Percentiles rank a stretch among this genome's conserved stretches.
These are phyloP conservation scores for Platycheirus albimanus DNA, from an alignment of 2,888 invertebrate species.

Conservation along the genomic window DNA sequence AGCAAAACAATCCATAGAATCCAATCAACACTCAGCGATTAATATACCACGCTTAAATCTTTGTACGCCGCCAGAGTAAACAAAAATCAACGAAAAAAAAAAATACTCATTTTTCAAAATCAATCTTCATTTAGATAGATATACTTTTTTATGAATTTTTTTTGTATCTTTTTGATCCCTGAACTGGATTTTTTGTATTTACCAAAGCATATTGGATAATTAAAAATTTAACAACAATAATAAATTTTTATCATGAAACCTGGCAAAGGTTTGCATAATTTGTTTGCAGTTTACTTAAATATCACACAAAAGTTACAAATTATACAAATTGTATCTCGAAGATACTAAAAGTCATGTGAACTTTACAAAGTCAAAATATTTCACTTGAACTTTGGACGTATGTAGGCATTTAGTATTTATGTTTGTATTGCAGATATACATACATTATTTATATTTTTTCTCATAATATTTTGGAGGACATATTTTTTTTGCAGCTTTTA, in stretches of 20 bases:
- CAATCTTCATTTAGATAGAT: neutral
- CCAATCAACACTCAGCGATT: slow-evolving; percentile 6
- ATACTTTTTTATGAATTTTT: neutral
- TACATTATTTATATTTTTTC: neutral
- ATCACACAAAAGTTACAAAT: neutral
- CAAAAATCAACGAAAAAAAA: slow-evolving; percentile 5
- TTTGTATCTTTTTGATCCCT: too few species aligned
- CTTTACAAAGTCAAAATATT: slow-evolving; percentile 40
- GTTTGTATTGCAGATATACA: neutral
- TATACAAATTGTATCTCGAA: neutral
- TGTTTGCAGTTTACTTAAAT: slow-evolving; percentile 35
- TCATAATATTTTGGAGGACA: slow-evolving; percentile 16
- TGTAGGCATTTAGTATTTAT: too few species aligned
- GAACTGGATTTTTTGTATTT: too few species aligned
- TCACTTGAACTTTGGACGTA: slow-evolving; percentile 47
- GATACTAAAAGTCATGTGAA: slow-evolving; percentile 48
- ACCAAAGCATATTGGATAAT: too few species aligned
- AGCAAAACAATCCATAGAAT: neutral
- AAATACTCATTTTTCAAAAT: slow-evolving; percentile 10
- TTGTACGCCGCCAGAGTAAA: neutral
- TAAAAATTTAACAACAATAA: too few species aligned
- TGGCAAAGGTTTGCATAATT: slow-evolving; percentile 19
- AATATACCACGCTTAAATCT: slow-evolving; percentile 10
- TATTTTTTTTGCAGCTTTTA: neutral
- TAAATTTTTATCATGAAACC: too few species aligned